Conservation (phyloP, 2,888 invertebrate genomes). For the Abrostola triplasia region DNA sequence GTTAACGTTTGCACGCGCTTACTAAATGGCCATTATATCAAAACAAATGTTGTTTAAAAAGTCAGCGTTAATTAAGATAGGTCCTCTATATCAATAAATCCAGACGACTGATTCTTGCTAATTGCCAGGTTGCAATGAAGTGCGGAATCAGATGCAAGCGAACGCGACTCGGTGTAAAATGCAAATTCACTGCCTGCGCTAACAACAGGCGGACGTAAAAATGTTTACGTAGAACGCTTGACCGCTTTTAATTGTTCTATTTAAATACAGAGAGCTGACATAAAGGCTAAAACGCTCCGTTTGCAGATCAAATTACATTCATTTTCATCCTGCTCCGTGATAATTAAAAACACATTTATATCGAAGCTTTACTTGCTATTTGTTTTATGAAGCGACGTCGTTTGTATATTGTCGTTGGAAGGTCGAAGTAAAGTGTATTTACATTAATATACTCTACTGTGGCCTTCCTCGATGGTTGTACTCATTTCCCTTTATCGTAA, state of each 20-base stretch:
- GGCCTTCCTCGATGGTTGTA: not conserved
- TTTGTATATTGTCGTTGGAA: constrained; percentile 44
- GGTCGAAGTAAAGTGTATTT: constrained; percentile 19
- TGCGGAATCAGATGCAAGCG: constrained; percentile 71
- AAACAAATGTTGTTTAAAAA: constrained; percentile 37
- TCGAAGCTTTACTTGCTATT: constrained; percentile 60
- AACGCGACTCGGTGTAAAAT: constrained; percentile 63
- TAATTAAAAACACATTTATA: constrained; percentile 76
- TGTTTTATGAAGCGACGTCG: constrained; percentile 62
- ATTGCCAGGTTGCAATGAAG: constrained; percentile 76
- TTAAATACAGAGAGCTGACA: constrained; percentile 65
- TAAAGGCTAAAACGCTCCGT: constrained; percentile 65
- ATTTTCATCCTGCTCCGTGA: constrained; percentile 62
- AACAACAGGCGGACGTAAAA: constrained; percentile 69
- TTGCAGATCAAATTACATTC: constrained; percentile 71
- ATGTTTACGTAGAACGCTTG: constrained; percentile 76
- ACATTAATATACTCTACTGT: not conserved
- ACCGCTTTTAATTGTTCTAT: constrained; percentile 79
- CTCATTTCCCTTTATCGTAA: not conserved
- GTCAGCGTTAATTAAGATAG: constrained; percentile 74
- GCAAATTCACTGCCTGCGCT: constrained; percentile 66
- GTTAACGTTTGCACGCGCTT: constrained; percentile 12
- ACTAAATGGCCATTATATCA: constrained; percentile 20
- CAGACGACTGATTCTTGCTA: constrained; percentile 79
- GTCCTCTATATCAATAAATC: constrained; percentile 76